These are phyloP conservation scores for Bagarius yarrelli DNA, from an alignment of 2,113 vertebrate species.

Conservation along the genomic window DNA sequence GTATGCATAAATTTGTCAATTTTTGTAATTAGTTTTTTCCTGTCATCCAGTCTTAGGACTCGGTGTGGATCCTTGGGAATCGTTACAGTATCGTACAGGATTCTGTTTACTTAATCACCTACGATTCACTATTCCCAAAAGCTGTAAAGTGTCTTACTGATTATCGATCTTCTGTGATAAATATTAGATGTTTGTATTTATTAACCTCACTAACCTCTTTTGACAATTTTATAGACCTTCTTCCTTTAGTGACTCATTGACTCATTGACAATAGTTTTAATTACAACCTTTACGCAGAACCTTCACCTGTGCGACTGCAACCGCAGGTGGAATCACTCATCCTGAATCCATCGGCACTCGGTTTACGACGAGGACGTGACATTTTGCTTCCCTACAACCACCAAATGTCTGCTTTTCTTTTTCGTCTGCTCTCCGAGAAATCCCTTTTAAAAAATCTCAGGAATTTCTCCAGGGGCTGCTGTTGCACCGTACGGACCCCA, in stretches of 20 bases:
- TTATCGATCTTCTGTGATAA: not conserved
- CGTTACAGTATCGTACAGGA: no score
- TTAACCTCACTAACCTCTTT: no score
- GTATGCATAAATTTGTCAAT: no score
- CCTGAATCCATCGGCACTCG: not conserved
- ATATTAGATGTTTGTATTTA: not conserved
- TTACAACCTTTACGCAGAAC: not conserved
- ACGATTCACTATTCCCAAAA: no score
- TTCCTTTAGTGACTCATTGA: no score
- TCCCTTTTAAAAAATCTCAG: constrained; percentile 63
- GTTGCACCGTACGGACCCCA: constrained; percentile 38
- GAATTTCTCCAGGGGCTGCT: constrained; percentile 66
- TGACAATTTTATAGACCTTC: no score
- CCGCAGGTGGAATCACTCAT: not conserved
- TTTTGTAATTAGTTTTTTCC: no score
- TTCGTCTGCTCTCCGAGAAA: constrained; percentile 37
- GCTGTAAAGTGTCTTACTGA: not conserved
- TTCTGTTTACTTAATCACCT: no score
- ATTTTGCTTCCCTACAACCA: not conserved
- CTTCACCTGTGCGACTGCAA: not conserved
- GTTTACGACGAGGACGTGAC: not conserved
- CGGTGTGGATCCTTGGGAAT: no score
- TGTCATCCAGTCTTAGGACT: no score
- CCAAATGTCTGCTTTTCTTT: not conserved
- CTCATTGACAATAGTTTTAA: no score